Percentiles rank a stretch among this genome's conserved stretches.
phyloP scores from a whole-genome alignment of 2,888 invertebrate genomes.

The Ophion slaviceki region DNA sequence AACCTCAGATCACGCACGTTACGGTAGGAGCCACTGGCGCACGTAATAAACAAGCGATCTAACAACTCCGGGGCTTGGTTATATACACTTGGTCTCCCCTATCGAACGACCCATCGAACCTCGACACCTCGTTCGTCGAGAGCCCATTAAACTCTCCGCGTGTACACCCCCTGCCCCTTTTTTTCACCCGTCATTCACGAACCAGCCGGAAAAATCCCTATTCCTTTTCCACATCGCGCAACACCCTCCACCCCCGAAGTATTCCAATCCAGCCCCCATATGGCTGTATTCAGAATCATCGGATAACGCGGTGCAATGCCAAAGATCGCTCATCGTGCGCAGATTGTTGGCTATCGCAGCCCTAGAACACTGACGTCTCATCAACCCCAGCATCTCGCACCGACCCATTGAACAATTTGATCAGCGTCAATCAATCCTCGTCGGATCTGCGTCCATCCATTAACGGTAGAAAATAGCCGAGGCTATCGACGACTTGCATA shows the following conservation, averaged over 20 bases:
- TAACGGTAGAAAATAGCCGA: no score
- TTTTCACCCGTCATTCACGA: not conserved
- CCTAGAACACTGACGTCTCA: no score
- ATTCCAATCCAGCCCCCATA: no score
- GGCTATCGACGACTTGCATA: no score
- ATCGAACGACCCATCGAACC: slow-evolving; percentile 56
- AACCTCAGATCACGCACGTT: slow-evolving; percentile 63
- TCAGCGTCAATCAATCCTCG: slow-evolving; percentile 38
- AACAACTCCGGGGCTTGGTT: slow-evolving; percentile 40
- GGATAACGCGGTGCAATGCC: no score
- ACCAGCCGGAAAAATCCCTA: not conserved
- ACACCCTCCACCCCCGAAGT: not conserved
- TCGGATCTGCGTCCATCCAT: not conserved
- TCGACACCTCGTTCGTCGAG: slow-evolving; percentile 55
- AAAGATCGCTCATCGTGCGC: no score
- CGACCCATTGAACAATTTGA: slow-evolving; percentile 37
- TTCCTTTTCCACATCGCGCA: not conserved
- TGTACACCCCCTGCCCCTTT: not conserved
- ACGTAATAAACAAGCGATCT: slow-evolving; percentile 59
- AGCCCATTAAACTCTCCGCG: slow-evolving; percentile 33
- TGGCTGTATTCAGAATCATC: no score
- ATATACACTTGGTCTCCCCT: slow-evolving; percentile 38
- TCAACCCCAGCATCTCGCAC: slow-evolving; percentile 7
- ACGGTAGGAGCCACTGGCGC: slow-evolving; percentile 44
- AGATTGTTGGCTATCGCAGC: no score